A percentile compares a stretch with the other conserved stretches of the same genome.
These are phyloP conservation scores for Euglossa dilemma DNA, from an alignment of 1,140 invertebrate species.

Conservation along the genomic window DNA sequence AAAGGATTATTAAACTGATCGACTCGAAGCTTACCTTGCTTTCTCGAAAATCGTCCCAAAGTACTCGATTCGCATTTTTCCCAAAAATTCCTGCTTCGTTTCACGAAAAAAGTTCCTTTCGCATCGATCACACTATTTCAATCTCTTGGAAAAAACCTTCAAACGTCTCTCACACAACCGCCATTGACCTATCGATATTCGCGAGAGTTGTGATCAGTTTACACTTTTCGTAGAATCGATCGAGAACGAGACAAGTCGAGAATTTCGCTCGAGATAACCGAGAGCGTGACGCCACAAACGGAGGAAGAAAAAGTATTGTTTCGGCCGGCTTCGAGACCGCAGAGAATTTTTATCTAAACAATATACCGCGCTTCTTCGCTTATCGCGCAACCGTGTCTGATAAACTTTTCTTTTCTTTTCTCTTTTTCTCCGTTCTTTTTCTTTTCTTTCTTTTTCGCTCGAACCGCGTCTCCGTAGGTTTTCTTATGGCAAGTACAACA, in stretches of 20 bases:
- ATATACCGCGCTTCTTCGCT: constrained; percentile 3
- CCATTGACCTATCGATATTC: not conserved
- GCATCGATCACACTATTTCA: not conserved
- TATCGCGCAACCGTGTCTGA: constrained; percentile 29
- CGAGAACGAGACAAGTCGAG: not conserved
- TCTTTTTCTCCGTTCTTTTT: not conserved
- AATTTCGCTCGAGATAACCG: constrained; percentile 20
- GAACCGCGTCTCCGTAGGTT: not conserved
- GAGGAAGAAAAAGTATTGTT: not conserved
- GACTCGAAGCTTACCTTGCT: not conserved
- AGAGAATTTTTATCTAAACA: constrained; percentile 17
- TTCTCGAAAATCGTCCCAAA: not conserved
- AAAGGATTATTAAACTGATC: not conserved
- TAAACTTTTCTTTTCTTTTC: not conserved
- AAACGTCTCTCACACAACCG: not conserved
- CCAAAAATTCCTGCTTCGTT: not conserved
- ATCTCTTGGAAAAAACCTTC: not conserved
- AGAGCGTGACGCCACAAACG: not conserved
- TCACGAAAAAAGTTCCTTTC: not conserved
- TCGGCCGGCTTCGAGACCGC: not conserved
- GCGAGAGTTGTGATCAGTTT: not conserved
- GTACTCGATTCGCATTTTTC: not conserved
- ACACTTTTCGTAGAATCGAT: not conserved
- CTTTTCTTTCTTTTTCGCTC: not conserved
- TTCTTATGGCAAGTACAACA: not conserved